Evolutionary conservation across 2,797 vertebrate genomes (phyloP).

Genomic region (Danio jaintianensis): DNA sequence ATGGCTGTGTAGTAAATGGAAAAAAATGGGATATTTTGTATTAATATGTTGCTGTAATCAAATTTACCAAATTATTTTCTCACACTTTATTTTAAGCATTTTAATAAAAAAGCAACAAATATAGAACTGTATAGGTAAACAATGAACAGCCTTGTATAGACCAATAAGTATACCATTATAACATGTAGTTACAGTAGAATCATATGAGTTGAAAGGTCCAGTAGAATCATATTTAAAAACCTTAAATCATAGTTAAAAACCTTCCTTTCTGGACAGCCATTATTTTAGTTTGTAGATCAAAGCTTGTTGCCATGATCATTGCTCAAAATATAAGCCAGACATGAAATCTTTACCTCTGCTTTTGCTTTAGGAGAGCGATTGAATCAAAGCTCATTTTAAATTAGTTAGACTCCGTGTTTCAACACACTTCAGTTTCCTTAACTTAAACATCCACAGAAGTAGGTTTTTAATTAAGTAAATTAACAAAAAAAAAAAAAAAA

Average conservation of each 20-base stretch:
- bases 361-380: not conserved
- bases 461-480: not conserved
- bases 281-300: not conserved
- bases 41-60: not conserved
- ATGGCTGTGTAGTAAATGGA: not conserved
- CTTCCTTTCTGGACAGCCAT: not conserved
- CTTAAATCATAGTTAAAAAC: not conserved
- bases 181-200: not conserved
- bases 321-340: not conserved
- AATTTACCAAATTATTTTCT: not conserved
- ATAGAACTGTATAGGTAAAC: not conserved
- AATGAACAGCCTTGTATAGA: not conserved
- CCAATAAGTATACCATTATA: not conserved
- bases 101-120: not conserved
- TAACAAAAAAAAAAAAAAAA: not conserved
- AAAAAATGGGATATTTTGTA: not conserved
- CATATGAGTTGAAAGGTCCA: not conserved
- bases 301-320: not conserved
- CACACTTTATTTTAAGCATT: not conserved
- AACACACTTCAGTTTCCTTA: not conserved
- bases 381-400: not conserved
- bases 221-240: not conserved
- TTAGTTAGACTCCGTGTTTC: not conserved
- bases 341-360: not conserved
- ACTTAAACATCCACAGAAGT: too few relatives aligned